Percentiles rank a stretch among this genome's conserved stretches.
phyloP scores from a whole-genome alignment of 2,888 invertebrate species.

The Reticulitermes lucifugus region DNA sequence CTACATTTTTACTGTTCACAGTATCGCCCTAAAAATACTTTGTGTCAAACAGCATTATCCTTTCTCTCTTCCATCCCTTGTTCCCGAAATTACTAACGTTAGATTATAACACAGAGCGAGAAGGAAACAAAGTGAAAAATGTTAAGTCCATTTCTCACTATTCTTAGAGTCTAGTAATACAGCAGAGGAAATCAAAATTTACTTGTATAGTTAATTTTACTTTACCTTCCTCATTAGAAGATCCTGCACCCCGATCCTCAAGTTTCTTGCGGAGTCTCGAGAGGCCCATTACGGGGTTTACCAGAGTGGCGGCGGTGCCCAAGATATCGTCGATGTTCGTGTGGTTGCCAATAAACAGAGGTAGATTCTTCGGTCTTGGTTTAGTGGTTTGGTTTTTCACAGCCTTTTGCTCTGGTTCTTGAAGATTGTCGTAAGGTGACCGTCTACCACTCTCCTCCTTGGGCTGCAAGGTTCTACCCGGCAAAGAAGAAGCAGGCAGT shows the following conservation, averaged over 20 bases:
- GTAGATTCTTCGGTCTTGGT: slow-evolving; percentile 62
- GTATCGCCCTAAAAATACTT: no score
- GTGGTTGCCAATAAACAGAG: slow-evolving; percentile 83
- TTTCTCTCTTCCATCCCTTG: no score
- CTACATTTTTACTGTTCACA: no score
- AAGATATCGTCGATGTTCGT: slow-evolving; percentile 92
- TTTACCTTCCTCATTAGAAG: slow-evolving; percentile 60
- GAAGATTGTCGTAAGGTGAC: slow-evolving; percentile 80
- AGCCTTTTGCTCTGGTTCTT: slow-evolving; percentile 54
- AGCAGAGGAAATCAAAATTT: no score
- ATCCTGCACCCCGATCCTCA: neutral
- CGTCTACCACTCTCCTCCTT: slow-evolving; percentile 64
- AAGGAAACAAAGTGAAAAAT: no score
- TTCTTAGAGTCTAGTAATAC: no score
- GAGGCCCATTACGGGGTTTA: slow-evolving; percentile 49
- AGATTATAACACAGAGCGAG: no score
- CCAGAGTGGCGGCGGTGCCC: slow-evolving; percentile 65
- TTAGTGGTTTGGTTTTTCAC: slow-evolving; percentile 44
- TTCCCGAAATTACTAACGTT: no score
- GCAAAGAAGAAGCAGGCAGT: slow-evolving; percentile 50
- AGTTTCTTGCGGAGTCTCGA: slow-evolving; percentile 34
- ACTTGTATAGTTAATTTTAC: no score
- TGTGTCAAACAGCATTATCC: no score
- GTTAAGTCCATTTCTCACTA: no score
- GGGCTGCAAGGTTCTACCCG: slow-evolving; percentile 57